Conservation (phyloP, 2,888 invertebrate genomes). For the Drosophila leonis region DNA sequence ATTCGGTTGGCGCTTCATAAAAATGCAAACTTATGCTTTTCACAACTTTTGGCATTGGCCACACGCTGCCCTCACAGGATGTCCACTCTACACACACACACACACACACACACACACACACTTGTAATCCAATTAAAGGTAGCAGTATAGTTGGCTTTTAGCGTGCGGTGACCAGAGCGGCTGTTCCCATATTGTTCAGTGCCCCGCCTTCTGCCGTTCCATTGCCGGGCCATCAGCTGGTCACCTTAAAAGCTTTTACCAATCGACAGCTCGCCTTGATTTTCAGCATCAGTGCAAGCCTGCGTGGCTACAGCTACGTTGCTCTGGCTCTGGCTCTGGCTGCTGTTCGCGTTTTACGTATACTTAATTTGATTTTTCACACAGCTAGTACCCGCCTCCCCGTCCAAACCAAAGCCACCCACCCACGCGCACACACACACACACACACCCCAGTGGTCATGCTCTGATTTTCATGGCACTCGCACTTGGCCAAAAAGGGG, state of each 20-base stretch:
- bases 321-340: slow-evolving; percentile 30
- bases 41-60: slow-evolving; percentile 69
- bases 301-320: slow-evolving; percentile 42
- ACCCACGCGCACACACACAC: slow-evolving; percentile 14
- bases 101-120: slow-evolving; percentile 51
- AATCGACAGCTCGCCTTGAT: slow-evolving; percentile 78
- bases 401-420: slow-evolving; percentile 10
- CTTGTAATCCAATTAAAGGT: slow-evolving; percentile 83
- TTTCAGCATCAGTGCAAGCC: slow-evolving; percentile 69
- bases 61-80: slow-evolving; percentile 40
- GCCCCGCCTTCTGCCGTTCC: slow-evolving; percentile 5
- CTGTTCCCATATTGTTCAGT: slow-evolving; percentile 32
- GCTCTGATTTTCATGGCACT: slow-evolving; percentile 72
- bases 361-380: slow-evolving; percentile 80
- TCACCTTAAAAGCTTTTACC: slow-evolving; percentile 79
- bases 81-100: slow-evolving; percentile 35
- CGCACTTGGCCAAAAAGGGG: slow-evolving; percentile 35
- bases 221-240: slow-evolving; percentile 42
- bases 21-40: slow-evolving; percentile 81
- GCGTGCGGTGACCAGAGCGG: slow-evolving; percentile 61
- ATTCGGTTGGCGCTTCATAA: slow-evolving; percentile 72
- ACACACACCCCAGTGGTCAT: slow-evolving; percentile 68
- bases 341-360: slow-evolving; percentile 76
- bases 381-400: slow-evolving; percentile 40
- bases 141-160: slow-evolving; percentile 82